Evolutionary conservation across 2,888 invertebrate species (phyloP).

Genomic region (Drosophila pseudotakahashii): DNA sequence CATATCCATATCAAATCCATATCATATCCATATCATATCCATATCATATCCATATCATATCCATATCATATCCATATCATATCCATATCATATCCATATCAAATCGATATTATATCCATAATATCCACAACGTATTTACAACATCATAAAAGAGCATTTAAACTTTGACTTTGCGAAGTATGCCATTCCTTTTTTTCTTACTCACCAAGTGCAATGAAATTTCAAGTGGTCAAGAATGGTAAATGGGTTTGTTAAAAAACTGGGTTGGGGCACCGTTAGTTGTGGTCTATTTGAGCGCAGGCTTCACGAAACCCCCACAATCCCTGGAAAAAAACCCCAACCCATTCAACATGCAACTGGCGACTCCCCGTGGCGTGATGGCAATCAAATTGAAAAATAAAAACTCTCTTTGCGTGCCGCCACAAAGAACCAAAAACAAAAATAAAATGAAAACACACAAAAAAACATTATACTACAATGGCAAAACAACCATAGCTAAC

Average conservation of each 20-base stretch:
- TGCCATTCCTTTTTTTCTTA: background rate
- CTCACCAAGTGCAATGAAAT: slow-evolving; percentile 38
- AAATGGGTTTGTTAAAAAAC: slow-evolving; percentile 1
- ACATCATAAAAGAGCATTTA: no score
- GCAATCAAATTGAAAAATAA: slow-evolving; percentile 45
- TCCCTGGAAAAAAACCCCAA: background rate
- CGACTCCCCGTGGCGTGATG: slow-evolving; percentile 36
- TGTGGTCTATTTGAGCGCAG: slow-evolving; percentile 48
- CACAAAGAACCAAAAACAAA: slow-evolving; percentile 1
- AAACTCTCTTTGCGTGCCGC: slow-evolving; percentile 45
- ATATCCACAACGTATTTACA: no score
- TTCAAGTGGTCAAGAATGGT: slow-evolving; percentile 43
- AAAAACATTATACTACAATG: slow-evolving; percentile 1
- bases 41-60: no score
- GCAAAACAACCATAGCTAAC: background rate
- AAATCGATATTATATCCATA: background rate
- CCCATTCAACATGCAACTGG: slow-evolving; percentile 16
- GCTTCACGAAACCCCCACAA: slow-evolving; percentile 16
- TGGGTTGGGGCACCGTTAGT: background rate
- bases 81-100: no score
- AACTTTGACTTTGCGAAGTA: no score
- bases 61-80: background rate
- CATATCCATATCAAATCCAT: no score
- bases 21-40: background rate
- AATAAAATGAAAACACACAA: background rate